Conservation (phyloP, 1,140 invertebrate species). For the Diabrotica virgifera region DNA sequence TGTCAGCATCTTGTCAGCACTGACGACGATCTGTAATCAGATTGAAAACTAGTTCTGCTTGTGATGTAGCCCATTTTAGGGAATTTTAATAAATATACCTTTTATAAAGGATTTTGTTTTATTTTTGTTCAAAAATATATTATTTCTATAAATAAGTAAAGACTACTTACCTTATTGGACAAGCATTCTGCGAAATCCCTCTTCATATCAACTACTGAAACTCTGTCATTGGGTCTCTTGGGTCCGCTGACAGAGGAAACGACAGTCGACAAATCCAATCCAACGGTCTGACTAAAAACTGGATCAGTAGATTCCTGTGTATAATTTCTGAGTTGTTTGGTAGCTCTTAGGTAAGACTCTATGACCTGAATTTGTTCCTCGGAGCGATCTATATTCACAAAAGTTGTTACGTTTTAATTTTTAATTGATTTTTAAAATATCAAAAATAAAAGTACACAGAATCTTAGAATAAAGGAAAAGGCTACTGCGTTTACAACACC, state of each 20-base stretch:
- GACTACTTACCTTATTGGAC: constrained; percentile 76
- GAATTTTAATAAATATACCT: too few relatives aligned
- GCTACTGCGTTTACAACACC: too few relatives aligned
- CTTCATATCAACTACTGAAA: constrained; percentile 88
- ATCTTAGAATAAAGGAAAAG: too few relatives aligned
- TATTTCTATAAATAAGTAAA: neutral
- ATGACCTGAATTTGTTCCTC: constrained; percentile 80
- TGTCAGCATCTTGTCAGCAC: too few relatives aligned
- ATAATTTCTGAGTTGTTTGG: constrained; percentile 85
- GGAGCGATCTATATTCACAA: constrained; percentile 65
- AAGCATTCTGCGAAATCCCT: constrained; percentile 84
- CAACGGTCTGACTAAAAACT: constrained; percentile 80
- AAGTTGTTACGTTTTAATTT: constrained; percentile 18
- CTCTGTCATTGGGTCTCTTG: constrained; percentile 94
- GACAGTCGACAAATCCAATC: constrained; percentile 84
- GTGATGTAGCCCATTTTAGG: too few relatives aligned
- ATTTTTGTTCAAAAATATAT: too few relatives aligned
- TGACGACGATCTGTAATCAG: too few relatives aligned
- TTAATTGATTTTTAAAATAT: neutral
- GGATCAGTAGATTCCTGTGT: constrained; percentile 76
- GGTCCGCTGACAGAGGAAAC: constrained; percentile 95
- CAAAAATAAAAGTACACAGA: too few relatives aligned
- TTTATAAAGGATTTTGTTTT: too few relatives aligned
- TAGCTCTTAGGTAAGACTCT: constrained; percentile 77
- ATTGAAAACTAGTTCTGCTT: too few relatives aligned